Evolutionary conservation across 2,888 invertebrate species (phyloP).

Genomic region (Aleiodes testaceus): DNA sequence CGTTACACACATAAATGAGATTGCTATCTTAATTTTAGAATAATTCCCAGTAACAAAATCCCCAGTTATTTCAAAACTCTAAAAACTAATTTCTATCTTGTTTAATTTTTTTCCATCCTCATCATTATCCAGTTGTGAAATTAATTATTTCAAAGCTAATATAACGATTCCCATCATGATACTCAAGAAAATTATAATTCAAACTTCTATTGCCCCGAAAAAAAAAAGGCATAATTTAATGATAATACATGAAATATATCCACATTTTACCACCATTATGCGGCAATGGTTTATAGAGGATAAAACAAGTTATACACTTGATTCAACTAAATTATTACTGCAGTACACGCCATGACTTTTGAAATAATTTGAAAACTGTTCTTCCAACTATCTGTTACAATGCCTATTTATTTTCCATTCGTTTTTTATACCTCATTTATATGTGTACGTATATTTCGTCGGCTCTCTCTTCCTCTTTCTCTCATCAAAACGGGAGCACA

Average conservation of each 20-base stretch:
- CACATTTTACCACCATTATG: conserved; percentile 10
- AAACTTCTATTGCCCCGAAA: background rate
- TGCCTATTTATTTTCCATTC: background rate
- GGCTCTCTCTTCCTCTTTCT: background rate
- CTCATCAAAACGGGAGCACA: conserved; percentile 12
- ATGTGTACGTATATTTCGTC: background rate
- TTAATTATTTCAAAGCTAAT: too few relatives aligned
- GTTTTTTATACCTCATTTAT: background rate
- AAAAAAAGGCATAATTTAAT: conserved; percentile 2
- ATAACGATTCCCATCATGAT: background rate
- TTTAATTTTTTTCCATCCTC: too few relatives aligned
- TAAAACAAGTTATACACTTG: conserved; percentile 3
- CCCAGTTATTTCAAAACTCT: background rate
- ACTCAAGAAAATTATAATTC: background rate
- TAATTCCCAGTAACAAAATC: background rate
- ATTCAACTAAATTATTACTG: conserved; percentile 33
- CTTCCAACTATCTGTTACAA: conserved; percentile 11
- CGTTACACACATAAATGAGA: conserved; percentile 12
- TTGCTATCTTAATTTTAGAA: background rate
- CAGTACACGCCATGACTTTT: conserved; percentile 32
- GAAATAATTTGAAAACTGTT: conserved; percentile 26
- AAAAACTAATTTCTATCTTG: too few relatives aligned
- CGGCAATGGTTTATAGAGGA: conserved; percentile 1
- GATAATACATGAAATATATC: background rate
- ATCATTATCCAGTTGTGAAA: too few relatives aligned